Percentiles rank a stretch among this genome's conserved stretches.
Conservation (phyloP, 2,113 vertebrate species). For the Vulpes ferrilata region DNA sequence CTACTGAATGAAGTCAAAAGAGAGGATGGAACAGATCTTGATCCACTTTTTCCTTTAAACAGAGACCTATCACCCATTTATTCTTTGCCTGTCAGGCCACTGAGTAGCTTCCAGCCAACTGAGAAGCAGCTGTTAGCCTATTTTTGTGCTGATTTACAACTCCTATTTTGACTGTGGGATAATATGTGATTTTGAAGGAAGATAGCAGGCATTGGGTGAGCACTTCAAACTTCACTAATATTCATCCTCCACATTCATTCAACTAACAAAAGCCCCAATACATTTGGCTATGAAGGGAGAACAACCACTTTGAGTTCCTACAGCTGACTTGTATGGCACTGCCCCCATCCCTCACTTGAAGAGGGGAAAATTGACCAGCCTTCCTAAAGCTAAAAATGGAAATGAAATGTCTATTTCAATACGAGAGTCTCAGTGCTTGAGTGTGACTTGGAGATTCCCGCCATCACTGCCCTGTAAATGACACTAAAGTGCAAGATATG, state of each 20-base stretch:
- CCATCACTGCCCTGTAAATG: slow-evolving; percentile 60
- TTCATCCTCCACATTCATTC: neutral
- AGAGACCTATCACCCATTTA: neutral
- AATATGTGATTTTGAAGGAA: neutral
- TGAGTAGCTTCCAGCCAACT: neutral
- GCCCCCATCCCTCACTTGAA: neutral
- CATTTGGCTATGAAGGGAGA: neutral
- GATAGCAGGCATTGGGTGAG: neutral
- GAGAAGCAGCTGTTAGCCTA: slow-evolving; percentile 7
- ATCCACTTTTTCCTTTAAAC: slow-evolving; percentile 10
- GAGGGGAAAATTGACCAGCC: neutral
- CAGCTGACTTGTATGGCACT: neutral
- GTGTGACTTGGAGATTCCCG: slow-evolving; percentile 62
- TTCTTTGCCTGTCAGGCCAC: neutral
- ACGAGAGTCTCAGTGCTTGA: neutral
- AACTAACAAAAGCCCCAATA: neutral
- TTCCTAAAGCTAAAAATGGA: neutral
- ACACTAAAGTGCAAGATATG: neutral
- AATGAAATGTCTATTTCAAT: neutral
- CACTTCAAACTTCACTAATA: neutral
- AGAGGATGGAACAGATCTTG: neutral
- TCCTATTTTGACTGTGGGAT: neutral
- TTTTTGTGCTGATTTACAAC: slow-evolving; percentile 44
- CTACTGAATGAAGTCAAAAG: neutral
- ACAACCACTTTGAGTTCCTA: neutral